Evolutionary conservation across 2,888 invertebrate species (phyloP), one percentile per base, ranked within the genome.

Genomic region (Glyphotaelius pellucidus): DNA sequence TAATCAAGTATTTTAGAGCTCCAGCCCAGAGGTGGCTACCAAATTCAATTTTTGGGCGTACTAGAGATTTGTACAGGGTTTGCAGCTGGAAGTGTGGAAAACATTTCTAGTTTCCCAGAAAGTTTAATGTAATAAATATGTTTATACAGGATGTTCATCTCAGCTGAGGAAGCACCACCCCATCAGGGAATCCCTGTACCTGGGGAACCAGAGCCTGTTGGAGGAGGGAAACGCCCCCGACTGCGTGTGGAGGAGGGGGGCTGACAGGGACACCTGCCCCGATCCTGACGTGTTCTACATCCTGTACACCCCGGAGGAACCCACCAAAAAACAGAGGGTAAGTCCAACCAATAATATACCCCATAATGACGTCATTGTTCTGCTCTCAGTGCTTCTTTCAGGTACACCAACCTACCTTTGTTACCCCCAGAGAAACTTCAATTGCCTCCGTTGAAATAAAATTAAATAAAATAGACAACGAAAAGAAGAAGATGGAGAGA

Each of bases 221-320:
- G 94, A 94, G 9, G 94, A 94, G 0, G 97, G 97, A 94, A 96
- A 97, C 1, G 95, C 97, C 84, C 97, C 97, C 88, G 97, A 98
- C 94, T 98, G 98, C 95, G 95, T 97, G 25, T 98, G 97, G 97
- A 95, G 97, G 89, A 96, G 97, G 25, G 95, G 96, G 25, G 96
- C 96, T 93, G 97, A 97, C 91, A 95, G 96, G 83, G 97, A 97
- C 93, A 95, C 96, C n/a, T 98, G 98, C 94, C 98, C 98, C 0
- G 98, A 98, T 94, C 97, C 97, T 0, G 97, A 97, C 90, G 96
- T 98, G 38, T 96, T 96, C 85, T 95, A 97, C 85, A 96, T 97
- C 93, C 95, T 98, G 7, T 98, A 98, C 94, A 97, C 97, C 0
- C 96, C 96, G 90, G 96, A 96, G 12, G 96, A 96, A 32, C 96